phyloP scores from a whole-genome alignment of 2,797 vertebrate genomes.

The Chiroxiphia lanceolata region DNA sequence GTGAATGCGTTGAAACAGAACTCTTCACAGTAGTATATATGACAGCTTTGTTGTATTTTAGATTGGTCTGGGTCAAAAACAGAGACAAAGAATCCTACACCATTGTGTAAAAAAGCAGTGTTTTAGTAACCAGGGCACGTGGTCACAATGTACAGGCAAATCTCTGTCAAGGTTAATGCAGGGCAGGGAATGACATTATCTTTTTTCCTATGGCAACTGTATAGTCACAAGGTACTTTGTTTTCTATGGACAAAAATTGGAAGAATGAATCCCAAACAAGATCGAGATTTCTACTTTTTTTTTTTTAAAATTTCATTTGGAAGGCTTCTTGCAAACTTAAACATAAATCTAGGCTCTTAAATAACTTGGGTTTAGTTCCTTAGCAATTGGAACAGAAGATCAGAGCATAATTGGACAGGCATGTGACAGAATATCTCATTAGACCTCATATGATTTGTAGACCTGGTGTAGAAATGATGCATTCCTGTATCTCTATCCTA shows the following conservation, averaged over 20 bases:
- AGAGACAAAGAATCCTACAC: background rate
- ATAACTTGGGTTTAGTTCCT: background rate
- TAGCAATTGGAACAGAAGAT: background rate
- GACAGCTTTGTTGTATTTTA: background rate
- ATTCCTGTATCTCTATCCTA: background rate
- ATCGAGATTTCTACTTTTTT: background rate
- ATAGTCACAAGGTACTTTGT: background rate
- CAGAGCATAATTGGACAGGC: background rate
- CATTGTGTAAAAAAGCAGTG: background rate
- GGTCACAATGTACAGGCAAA: background rate
- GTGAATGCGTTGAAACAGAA: background rate
- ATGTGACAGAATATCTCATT: background rate
- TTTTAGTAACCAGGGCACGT: background rate
- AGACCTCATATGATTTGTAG: background rate
- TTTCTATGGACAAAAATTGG: background rate
- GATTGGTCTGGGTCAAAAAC: background rate
- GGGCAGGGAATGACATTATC: background rate
- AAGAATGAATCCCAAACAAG: background rate
- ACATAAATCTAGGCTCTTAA: background rate
- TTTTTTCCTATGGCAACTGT: background rate
- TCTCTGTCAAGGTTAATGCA: background rate
- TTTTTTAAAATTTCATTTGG: background rate
- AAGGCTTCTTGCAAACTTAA: background rate
- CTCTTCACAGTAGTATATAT: background rate
- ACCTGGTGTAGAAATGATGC: background rate